Evolutionary conservation across 1,140 invertebrate species (phyloP).

Genomic region (Lineus longissimus): DNA sequence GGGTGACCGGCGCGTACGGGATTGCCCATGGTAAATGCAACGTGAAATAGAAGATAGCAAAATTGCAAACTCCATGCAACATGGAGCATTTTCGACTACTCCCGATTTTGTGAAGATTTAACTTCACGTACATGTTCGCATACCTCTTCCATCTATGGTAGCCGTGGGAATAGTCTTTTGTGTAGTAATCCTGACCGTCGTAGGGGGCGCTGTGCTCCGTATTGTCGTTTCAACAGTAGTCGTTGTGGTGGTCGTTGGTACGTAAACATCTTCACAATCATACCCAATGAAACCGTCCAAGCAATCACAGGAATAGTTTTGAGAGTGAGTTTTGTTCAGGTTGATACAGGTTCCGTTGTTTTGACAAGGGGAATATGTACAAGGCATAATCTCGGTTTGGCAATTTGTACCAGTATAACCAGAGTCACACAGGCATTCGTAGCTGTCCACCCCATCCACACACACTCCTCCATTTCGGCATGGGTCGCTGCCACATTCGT

Average conservation of each 20-base stretch:
- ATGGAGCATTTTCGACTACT: no score
- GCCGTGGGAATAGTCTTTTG: background rate
- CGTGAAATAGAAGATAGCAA: no score
- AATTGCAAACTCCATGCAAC: no score
- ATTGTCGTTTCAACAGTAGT: slow-evolving; percentile 82
- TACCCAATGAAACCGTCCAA: slow-evolving; percentile 41
- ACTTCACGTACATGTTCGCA: no score
- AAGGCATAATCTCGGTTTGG: slow-evolving; percentile 14
- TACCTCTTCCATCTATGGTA: no score
- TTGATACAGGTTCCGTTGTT: slow-evolving; percentile 22
- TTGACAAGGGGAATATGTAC: slow-evolving; percentile 30
- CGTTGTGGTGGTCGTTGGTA: slow-evolving; percentile 59
- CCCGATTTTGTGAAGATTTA: no score
- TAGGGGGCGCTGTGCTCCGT: slow-evolving; percentile 64
- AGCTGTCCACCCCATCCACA: slow-evolving; percentile 45
- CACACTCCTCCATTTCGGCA: slow-evolving; percentile 46
- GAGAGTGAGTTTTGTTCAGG: slow-evolving; percentile 8
- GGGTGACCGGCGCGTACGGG: no score
- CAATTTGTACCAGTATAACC: slow-evolving; percentile 29
- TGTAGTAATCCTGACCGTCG: background rate
- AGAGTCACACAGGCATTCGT: slow-evolving; percentile 33
- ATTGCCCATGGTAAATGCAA: no score
- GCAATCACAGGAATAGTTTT: slow-evolving; percentile 31
- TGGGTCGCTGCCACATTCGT: slow-evolving; percentile 62
- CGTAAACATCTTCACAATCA: slow-evolving; percentile 33